phyloP scores from a whole-genome alignment of 1,140 invertebrate species.

The Elymnias hypermnestra region DNA sequence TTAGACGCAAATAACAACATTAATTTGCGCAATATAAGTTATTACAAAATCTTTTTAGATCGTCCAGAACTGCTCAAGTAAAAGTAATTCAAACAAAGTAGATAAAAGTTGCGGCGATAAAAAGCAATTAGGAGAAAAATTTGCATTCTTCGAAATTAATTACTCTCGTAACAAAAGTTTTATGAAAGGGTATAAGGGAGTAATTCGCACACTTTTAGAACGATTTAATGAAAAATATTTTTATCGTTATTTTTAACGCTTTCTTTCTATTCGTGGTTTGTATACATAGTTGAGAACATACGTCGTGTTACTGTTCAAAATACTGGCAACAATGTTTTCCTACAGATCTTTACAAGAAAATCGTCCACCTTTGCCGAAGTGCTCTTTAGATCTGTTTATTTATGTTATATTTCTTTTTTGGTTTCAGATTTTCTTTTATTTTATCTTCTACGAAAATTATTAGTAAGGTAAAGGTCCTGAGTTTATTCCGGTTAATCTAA shows the following conservation, averaged over 20 bases:
- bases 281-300: neutral
- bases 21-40: conserved; percentile 5
- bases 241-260: neutral
- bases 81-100: conserved; percentile 72
- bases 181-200: conserved; percentile 42
- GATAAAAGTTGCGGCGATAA: conserved; percentile 70
- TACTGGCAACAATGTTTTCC: too few relatives aligned
- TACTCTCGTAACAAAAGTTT: conserved; percentile 65
- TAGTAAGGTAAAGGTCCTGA: too few relatives aligned
- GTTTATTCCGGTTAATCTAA: too few relatives aligned
- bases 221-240: neutral
- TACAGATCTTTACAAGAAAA: too few relatives aligned
- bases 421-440: too few relatives aligned
- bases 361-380: too few relatives aligned
- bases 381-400: too few relatives aligned
- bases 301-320: too few relatives aligned
- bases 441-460: too few relatives aligned
- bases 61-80: conserved; percentile 50
- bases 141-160: conserved; percentile 72
- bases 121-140: conserved; percentile 72
- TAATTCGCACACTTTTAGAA: conserved; percentile 37
- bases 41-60: conserved; percentile 35
- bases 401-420: too few relatives aligned
- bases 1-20: conserved; percentile 3
- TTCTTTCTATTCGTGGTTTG: neutral